Evolutionary conservation across 2,888 invertebrate genomes (phyloP).

Genomic region (Podabrus alpinus): DNA sequence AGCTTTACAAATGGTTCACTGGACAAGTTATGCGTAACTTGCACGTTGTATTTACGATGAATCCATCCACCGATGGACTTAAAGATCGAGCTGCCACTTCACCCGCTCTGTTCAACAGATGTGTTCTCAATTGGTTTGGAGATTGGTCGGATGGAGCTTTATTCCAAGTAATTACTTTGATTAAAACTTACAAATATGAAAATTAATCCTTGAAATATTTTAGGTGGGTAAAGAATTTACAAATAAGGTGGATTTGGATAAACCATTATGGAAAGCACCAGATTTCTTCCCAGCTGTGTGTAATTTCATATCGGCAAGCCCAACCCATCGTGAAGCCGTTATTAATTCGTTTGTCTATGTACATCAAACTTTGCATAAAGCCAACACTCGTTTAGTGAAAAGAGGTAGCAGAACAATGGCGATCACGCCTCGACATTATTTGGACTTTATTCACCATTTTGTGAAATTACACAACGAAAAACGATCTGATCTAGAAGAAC

Average conservation of each 20-base stretch:
- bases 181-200: neutral
- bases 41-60: conserved; percentile 99
- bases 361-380: conserved; percentile 94
- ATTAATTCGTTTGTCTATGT: conserved; percentile 98
- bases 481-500: conserved; percentile 96
- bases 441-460: conserved; percentile 99
- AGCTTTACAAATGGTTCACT: conserved; percentile 99
- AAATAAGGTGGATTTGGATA: conserved; percentile 90
- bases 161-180: conserved; percentile 68
- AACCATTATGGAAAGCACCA: conserved; percentile 82
- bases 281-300: conserved; percentile 91
- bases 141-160: conserved; percentile 98
- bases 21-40: conserved; percentile 98
- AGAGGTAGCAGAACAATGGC: conserved; percentile 95
- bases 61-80: conserved; percentile 96
- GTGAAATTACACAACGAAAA: conserved; percentile 98
- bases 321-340: conserved; percentile 92
- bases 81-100: conserved; percentile 99
- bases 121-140: conserved; percentile 99
- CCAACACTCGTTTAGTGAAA: conserved; percentile 88
- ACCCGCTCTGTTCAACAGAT: conserved; percentile 97
- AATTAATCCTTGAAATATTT: conserved; percentile 7
- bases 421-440: conserved; percentile 95
- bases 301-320: conserved; percentile 71
- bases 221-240: conserved; percentile 95